Conservation (phyloP, 2,797 vertebrate species). For the Rhabdomys pumilio region DNA sequence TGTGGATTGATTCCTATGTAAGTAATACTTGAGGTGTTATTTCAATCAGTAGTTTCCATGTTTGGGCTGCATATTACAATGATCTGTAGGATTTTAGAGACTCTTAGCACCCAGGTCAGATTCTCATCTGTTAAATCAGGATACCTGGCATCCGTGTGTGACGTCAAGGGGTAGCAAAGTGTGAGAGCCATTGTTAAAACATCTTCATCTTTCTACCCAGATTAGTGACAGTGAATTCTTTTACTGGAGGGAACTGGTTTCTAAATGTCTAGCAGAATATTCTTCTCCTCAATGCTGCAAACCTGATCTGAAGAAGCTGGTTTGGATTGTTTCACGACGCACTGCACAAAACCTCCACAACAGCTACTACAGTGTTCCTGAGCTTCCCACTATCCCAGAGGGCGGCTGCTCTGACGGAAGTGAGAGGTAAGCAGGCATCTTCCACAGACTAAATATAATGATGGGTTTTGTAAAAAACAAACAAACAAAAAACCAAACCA, state of each 20-base stretch:
- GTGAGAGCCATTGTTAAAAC: conserved; percentile 27
- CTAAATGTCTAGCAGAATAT: conserved; percentile 95
- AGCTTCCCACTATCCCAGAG: conserved; percentile 97
- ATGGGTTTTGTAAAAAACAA: background rate
- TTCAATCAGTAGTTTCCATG: conserved; percentile 10
- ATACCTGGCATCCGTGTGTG: background rate
- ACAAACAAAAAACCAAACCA: background rate
- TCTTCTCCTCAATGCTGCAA: conserved; percentile 97
- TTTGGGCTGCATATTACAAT: conserved; percentile 10
- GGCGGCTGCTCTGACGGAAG: conserved; percentile 93
- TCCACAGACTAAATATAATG: background rate
- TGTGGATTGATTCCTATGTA: conserved; percentile 7
- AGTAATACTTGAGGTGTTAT: background rate
- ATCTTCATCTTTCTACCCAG: conserved; percentile 87
- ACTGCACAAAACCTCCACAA: conserved; percentile 97
- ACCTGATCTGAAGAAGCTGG: conserved; percentile 96
- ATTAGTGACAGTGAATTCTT: conserved; percentile 94
- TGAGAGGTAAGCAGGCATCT: conserved; percentile 91
- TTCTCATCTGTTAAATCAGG: background rate
- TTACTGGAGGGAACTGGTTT: conserved; percentile 95
- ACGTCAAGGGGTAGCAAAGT: background rate
- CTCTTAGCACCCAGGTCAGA: background rate
- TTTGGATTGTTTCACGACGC: conserved; percentile 97
- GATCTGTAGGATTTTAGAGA: background rate
- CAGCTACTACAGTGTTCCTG: conserved; percentile 95